A percentile compares a stretch with the other conserved stretches of the same genome.
Evolutionary conservation across 2,797 vertebrate species (phyloP).

Genomic region (Antennarius maculatus): DNA sequence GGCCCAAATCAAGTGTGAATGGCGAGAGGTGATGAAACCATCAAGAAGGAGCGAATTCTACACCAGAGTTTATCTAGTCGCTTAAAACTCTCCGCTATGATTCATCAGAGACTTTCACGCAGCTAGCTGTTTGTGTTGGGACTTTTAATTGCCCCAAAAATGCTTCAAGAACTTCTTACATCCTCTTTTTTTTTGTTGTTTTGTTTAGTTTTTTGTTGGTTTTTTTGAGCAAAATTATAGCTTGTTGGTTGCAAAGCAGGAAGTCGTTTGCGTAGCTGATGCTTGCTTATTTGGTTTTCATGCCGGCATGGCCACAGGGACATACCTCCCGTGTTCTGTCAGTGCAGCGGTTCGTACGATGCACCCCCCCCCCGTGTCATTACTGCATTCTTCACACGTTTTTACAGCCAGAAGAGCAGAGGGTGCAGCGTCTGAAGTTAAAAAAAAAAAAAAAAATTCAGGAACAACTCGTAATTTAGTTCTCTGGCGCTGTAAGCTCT

Average conservation of each 20-base stretch:
- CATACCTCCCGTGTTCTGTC: constrained; percentile 58
- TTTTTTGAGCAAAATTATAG: constrained; percentile 58
- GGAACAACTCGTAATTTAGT: constrained; percentile 65
- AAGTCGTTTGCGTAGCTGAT: constrained; percentile 66
- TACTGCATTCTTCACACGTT: constrained; percentile 75
- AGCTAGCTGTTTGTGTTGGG: constrained; percentile 5
- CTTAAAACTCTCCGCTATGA: neutral
- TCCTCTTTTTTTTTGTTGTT: constrained; percentile 25
- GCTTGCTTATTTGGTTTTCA: constrained; percentile 59
- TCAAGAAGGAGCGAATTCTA: constrained; percentile 51
- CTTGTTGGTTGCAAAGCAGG: constrained; percentile 62
- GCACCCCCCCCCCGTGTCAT: constrained; percentile 57
- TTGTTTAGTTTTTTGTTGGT: no score
- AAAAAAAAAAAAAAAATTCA: constrained; percentile 27
- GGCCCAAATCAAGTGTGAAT: constrained; percentile 61
- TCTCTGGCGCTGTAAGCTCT: constrained; percentile 49
- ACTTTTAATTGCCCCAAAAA: constrained; percentile 38
- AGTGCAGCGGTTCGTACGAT: constrained; percentile 24
- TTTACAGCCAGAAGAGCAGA: constrained; percentile 58
- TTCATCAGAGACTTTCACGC: neutral
- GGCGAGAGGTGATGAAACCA: constrained; percentile 73
- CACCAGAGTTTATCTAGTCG: constrained; percentile 34
- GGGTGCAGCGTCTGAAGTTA: constrained; percentile 63
- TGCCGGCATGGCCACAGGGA: constrained; percentile 66
- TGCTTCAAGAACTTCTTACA: constrained; percentile 31